Evolutionary conservation across 1,140 invertebrate species (phyloP).

Genomic region (Drosophila orosa): DNA sequence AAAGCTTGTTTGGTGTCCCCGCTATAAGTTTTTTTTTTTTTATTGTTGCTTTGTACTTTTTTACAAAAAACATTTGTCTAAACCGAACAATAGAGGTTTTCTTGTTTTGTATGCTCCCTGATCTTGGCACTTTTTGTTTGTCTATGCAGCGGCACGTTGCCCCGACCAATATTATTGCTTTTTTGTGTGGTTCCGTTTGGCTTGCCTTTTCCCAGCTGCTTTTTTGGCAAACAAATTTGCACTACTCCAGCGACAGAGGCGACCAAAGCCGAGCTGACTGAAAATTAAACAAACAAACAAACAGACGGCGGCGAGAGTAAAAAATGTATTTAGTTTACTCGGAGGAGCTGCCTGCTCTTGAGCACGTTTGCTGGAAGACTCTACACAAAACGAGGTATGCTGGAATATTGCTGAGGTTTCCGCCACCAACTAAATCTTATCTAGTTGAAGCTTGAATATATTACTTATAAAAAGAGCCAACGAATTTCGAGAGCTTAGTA

Average conservation of each 20-base stretch:
- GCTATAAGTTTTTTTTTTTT: constrained; percentile 12
- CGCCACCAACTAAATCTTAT: not conserved
- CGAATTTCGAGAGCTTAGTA: not conserved
- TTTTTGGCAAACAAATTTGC: constrained; percentile 61
- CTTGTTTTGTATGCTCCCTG: constrained; percentile 50
- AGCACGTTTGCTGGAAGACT: constrained; percentile 27
- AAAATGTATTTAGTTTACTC: constrained; percentile 32
- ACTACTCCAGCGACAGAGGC: constrained; percentile 29
- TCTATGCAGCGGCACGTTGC: constrained; percentile 70
- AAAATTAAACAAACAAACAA: constrained; percentile 50
- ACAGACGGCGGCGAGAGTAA: not conserved
- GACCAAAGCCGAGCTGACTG: constrained; percentile 30
- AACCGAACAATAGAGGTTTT: constrained; percentile 51
- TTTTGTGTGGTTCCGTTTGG: constrained; percentile 26
- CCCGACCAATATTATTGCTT: constrained; percentile 60
- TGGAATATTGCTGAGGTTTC: not conserved
- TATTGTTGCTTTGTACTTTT: constrained; percentile 20
- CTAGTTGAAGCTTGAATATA: constrained; percentile 2
- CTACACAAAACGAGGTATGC: not conserved
- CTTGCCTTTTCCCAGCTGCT: constrained; percentile 40
- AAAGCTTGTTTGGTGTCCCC: constrained; percentile 37
- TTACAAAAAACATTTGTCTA: constrained; percentile 65
- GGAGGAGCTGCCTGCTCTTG: constrained; percentile 33
- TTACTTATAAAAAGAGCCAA: not conserved
- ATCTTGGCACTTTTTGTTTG: constrained; percentile 49